Evolutionary conservation across 2,888 invertebrate genomes (phyloP).

Genomic region (Tiliacea citrago): DNA sequence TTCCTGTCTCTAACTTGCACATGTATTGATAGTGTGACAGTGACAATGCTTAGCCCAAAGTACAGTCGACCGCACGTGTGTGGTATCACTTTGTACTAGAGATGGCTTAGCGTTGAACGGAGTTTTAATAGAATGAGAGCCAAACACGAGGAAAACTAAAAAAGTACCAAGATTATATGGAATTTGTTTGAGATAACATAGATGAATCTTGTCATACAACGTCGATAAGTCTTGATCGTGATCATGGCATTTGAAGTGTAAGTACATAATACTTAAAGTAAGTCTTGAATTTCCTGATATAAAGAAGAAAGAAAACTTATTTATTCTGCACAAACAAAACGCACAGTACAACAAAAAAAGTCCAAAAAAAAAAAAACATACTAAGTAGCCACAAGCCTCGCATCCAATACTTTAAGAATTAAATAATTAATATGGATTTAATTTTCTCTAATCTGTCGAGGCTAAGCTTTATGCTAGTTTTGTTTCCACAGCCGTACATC

Average conservation of each 20-base stretch:
- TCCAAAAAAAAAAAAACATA: too few relatives aligned
- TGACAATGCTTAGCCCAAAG: background rate
- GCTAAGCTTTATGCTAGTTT: background rate
- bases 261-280: conserved; percentile 25
- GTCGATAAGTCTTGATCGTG: conserved; percentile 53
- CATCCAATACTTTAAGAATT: too few relatives aligned
- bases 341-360: too few relatives aligned
- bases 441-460: conserved; percentile 2
- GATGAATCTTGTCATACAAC: conserved; percentile 54
- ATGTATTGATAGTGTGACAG: background rate
- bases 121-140: too few relatives aligned
- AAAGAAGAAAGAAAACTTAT: too few relatives aligned
- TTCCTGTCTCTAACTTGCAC: background rate
- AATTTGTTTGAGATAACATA: conserved; percentile 58
- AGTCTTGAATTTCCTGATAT: conserved; percentile 35
- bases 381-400: too few relatives aligned
- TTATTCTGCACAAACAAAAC: too few relatives aligned
- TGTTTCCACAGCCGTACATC: background rate
- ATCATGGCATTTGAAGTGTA: conserved; percentile 30
- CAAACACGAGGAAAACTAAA: conserved; percentile 35
- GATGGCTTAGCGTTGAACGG: too few relatives aligned
- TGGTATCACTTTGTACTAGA: too few relatives aligned
- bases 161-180: conserved; percentile 48
- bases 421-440: too few relatives aligned
- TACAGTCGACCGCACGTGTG: too few relatives aligned